Evolutionary conservation across 1,140 invertebrate genomes (phyloP).

Genomic region (Drosophila virilis): DNA sequence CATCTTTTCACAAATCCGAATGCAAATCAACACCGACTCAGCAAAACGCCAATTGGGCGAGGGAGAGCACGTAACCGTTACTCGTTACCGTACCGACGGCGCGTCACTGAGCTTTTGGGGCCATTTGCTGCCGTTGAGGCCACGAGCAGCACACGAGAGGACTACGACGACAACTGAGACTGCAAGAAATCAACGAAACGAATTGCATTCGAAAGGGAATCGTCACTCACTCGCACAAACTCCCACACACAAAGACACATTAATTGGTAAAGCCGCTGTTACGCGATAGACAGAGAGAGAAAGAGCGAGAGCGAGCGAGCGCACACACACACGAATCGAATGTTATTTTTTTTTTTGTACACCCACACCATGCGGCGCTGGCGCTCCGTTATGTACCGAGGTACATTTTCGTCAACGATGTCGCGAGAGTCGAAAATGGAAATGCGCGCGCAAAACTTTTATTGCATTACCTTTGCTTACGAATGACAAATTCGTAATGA

Average conservation of each 20-base stretch:
- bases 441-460: constrained; percentile 83
- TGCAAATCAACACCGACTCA: constrained; percentile 16
- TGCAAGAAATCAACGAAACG: constrained; percentile 79
- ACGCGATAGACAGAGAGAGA: constrained; percentile 8
- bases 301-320: constrained; percentile 16
- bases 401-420: constrained; percentile 38
- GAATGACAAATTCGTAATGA: constrained; percentile 84
- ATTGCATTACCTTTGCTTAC: constrained; percentile 84
- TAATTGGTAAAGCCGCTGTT: constrained; percentile 30
- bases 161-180: constrained; percentile 47
- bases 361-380: constrained; percentile 58
- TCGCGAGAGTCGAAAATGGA: constrained; percentile 52
- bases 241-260: constrained; percentile 40
- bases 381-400: constrained; percentile 51
- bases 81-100: constrained; percentile 72
- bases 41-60: constrained; percentile 20
- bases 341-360: constrained; percentile 73
- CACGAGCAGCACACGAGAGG: constrained; percentile 37
- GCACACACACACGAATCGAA: constrained; percentile 35
- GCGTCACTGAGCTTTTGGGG: constrained; percentile 70
- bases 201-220: constrained; percentile 81
- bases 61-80: constrained; percentile 29
- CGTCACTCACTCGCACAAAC: constrained; percentile 58
- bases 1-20: constrained; percentile 42
- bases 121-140: constrained; percentile 36